phyloP scores from a whole-genome alignment of 1,140 invertebrate species.

The Octopus sinensis region DNA sequence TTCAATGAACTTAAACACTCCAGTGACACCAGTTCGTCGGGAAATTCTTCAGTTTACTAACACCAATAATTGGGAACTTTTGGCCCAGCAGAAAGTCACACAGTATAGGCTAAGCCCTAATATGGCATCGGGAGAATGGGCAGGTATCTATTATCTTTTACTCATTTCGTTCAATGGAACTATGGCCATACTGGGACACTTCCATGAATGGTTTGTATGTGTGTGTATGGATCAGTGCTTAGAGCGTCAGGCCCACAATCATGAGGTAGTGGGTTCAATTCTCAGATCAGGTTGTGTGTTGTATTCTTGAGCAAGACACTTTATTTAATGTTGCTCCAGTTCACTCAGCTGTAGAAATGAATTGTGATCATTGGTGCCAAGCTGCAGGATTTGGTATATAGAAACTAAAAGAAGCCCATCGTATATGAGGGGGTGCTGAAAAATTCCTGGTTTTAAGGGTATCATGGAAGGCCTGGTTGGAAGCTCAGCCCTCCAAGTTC shows the following conservation, averaged over 20 bases:
- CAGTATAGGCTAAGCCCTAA: background rate
- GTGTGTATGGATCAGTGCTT: background rate
- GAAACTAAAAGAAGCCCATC: too few species aligned
- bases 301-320: background rate
- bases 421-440: too few species aligned
- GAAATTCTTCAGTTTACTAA: background rate
- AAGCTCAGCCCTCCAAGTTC: too few species aligned
- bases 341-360: too few species aligned
- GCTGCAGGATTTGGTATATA: too few species aligned
- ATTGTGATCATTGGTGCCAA: too few species aligned
- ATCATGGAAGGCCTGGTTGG: too few species aligned
- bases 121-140: background rate
- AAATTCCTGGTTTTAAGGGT: too few species aligned
- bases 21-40: background rate
- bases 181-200: background rate
- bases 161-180: background rate
- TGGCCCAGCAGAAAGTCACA: background rate
- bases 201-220: background rate
- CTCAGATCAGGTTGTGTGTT: background rate
- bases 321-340: background rate
- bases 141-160: background rate
- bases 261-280: background rate
- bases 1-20: background rate
- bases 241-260: background rate
- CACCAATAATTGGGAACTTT: background rate